Evolutionary conservation across 2,797 vertebrate species (phyloP), one percentile per base, ranked within the genome.

Genomic region (Rhodeus uyekii): DNA sequence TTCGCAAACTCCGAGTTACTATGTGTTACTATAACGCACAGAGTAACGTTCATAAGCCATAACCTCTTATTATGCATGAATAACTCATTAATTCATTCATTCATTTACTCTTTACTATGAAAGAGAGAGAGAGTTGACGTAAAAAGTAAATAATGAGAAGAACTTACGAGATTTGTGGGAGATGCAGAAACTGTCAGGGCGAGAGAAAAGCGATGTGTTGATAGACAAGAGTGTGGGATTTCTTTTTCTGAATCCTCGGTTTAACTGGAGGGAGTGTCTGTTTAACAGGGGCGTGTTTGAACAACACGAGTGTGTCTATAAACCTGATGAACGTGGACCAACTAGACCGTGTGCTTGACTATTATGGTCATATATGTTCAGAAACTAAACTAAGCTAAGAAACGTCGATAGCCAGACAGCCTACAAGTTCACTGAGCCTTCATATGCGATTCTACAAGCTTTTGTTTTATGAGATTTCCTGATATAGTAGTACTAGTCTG

Each of bases 191-290:
- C 38, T 19, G 50, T 46, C 72, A 24, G 63, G 4, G 24, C 24
- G 6, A 5, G 34, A 34, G 64, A 67, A 60, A 68, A 44, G 2
- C 10, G 64, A 10, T 22, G 74, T 9, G 29, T 69, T 36, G 16
- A 12, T 39, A 27, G 19, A 48, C 9, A 71, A 24, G n/a, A 69
- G 27, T 22, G 73, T 38, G 61, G 74, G 38, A 46, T 61, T 16
- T 69, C 10, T 69, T 60, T 29, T 55, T 48, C 38, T 1, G 22
- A 82, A 55, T 32, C 14, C 16, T 29, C 39, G 48, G 29, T 65
- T 76, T 34, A 68, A 60, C 16, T 27, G 8, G 53, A 60, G 64
- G 81, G 81, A 27, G 81, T 82, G 81, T 77, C 65, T 82, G 50
- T 29, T 1, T 4, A 27, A 3, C 27, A 55, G 16, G 50, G 81